phyloP scores from a whole-genome alignment of 2,888 invertebrate species.

The Punctoribates punctum region DNA sequence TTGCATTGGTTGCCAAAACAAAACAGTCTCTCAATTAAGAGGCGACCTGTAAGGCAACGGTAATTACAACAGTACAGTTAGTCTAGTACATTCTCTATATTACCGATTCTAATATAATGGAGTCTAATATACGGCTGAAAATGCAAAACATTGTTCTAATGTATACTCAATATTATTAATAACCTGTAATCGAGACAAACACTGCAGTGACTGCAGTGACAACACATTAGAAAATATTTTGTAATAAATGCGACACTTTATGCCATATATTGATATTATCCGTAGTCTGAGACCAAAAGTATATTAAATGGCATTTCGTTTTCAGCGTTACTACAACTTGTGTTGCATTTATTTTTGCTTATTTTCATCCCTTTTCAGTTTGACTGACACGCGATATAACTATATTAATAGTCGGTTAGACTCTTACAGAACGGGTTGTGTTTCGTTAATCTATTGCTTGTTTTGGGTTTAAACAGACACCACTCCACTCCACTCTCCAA shows the following conservation, averaged over 20 bases:
- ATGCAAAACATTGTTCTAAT: background rate
- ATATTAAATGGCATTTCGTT: background rate
- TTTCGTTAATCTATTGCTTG: conserved; percentile 23
- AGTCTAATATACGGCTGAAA: background rate
- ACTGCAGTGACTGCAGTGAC: conserved; percentile 10
- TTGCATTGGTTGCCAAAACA: conserved; percentile 32
- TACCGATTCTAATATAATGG: background rate
- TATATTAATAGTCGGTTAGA: conserved; percentile 29
- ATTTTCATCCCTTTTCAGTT: conserved; percentile 4
- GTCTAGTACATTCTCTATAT: too few species aligned
- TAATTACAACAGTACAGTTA: conserved; percentile 29
- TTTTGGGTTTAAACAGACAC: conserved; percentile 11
- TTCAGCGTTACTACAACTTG: background rate
- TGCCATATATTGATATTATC: background rate
- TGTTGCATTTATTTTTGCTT: conserved; percentile 1
- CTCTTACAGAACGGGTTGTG: conserved; percentile 18
- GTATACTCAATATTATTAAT: background rate
- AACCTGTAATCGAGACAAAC: conserved; percentile 1
- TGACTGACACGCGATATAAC: conserved; percentile 33
- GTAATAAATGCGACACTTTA: conserved; percentile 1
- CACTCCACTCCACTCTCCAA: background rate
- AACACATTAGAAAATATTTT: background rate
- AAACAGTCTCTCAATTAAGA: conserved; percentile 32
- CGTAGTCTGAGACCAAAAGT: too few species aligned
- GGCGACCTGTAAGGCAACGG: conserved; percentile 31